Percentiles rank a stretch among this genome's conserved stretches.
phyloP scores from a whole-genome alignment of 1,140 invertebrate genomes.

The Rhyacophila brunnea region DNA sequence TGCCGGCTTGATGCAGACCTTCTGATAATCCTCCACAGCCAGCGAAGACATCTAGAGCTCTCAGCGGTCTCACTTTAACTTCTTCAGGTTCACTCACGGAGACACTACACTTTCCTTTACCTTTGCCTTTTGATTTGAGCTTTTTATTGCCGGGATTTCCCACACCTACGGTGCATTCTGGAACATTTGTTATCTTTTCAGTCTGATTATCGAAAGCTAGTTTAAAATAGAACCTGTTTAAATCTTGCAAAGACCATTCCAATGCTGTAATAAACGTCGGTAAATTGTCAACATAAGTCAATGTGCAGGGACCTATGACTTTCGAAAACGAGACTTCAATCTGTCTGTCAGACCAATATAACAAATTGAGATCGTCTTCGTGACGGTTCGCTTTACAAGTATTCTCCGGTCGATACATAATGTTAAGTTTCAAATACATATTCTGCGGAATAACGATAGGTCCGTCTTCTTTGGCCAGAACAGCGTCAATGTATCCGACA shows the following conservation, averaged over 20 bases:
- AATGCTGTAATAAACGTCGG: constrained; percentile 47
- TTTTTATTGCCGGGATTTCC: constrained; percentile 62
- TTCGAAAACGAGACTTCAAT: constrained; percentile 48
- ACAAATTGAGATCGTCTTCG: constrained; percentile 69
- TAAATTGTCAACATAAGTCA: constrained; percentile 47
- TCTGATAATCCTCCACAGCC: constrained; percentile 80
- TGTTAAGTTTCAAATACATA: constrained; percentile 66
- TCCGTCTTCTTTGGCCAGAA: constrained; percentile 55
- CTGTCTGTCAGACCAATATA: constrained; percentile 79
- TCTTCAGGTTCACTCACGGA: constrained; percentile 40
- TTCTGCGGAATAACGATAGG: constrained; percentile 55
- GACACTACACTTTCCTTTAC: constrained; percentile 66
- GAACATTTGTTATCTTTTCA: constrained; percentile 63
- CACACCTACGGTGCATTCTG: constrained; percentile 57
- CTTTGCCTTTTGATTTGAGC: constrained; percentile 71
- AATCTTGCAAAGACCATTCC: constrained; percentile 65
- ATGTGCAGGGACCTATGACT: constrained; percentile 44
- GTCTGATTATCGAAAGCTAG: constrained; percentile 64
- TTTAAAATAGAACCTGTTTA: constrained; percentile 75
- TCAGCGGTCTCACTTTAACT: constrained; percentile 50
- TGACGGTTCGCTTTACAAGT: constrained; percentile 62
- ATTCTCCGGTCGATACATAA: constrained; percentile 78
- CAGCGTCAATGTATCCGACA: constrained; percentile 65
- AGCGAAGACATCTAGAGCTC: constrained; percentile 82
- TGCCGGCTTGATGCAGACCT: constrained; percentile 70